phyloP scores from a whole-genome alignment of 1,140 invertebrate species.

The Bombus superbus region DNA sequence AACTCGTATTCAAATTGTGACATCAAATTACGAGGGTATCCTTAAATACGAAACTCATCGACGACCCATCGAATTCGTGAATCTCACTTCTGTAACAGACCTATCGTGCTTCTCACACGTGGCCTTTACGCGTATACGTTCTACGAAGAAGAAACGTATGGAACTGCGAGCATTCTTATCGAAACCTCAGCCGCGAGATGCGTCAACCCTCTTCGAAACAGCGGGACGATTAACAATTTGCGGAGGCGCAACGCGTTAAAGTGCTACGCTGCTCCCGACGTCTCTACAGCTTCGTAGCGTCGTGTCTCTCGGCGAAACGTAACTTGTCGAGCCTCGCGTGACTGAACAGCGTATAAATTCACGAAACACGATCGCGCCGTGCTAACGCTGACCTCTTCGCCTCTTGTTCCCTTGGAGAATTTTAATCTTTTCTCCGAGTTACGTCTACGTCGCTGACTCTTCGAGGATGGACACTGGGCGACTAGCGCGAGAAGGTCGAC shows the following conservation, averaged over 20 bases:
- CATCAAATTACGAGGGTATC: neutral
- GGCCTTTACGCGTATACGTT: neutral
- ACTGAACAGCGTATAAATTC: neutral
- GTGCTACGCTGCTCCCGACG: neutral
- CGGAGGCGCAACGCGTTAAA: neutral
- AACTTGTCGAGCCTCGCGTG: neutral
- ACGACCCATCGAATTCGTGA: neutral
- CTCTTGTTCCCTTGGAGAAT: neutral
- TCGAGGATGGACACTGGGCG: no score
- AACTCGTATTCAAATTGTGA: no score
- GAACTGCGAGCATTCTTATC: neutral
- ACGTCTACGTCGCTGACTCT: neutral
- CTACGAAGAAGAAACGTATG: neutral
- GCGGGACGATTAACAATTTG: no score
- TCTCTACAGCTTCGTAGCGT: neutral
- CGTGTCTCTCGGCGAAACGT: neutral
- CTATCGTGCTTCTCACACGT: neutral
- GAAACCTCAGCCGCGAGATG: neutral
- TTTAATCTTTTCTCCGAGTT: no score
- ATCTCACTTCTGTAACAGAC: neutral
- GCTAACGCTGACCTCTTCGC: neutral
- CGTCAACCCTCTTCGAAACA: neutral
- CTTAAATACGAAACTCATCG: neutral
- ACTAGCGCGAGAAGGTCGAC: neutral
- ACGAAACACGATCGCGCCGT: conserved; percentile 25